These are phyloP conservation scores for Ciconia stormi DNA, from an alignment of 2,113 vertebrate genomes.

Conservation along the genomic window DNA sequence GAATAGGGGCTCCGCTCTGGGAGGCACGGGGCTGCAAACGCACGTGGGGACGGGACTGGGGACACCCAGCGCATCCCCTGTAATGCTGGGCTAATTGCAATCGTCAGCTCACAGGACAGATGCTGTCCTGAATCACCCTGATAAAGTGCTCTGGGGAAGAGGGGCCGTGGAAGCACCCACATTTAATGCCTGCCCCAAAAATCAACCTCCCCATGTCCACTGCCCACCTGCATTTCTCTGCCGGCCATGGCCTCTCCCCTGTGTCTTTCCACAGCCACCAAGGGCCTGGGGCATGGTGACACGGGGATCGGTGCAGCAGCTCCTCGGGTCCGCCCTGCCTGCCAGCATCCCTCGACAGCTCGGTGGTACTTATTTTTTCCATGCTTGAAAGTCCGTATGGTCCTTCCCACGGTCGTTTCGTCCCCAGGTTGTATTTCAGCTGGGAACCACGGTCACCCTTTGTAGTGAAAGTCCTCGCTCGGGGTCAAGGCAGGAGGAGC, in stretches of 20 bases:
- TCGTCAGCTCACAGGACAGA: accelerated
- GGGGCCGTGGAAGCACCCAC: neutral
- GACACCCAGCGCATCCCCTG: neutral
- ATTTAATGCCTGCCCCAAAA: neutral
- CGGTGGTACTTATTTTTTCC: accelerated
- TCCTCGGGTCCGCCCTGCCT: neutral
- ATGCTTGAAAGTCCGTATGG: accelerated
- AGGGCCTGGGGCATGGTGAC: neutral
- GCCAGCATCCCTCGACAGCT: neutral
- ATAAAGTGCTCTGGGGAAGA: neutral
- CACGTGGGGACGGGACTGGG: neutral
- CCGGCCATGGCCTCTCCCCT: accelerated
- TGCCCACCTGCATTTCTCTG: neutral
- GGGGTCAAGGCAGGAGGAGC: neutral
- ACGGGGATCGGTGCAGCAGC: neutral
- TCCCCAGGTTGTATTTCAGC: neutral
- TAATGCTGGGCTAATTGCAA: accelerated
- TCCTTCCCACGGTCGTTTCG: neutral
- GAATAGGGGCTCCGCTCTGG: neutral
- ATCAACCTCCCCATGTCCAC: neutral
- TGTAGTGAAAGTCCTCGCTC: accelerated
- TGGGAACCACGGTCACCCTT: neutral
- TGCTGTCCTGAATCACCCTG: neutral
- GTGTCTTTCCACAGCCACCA: neutral
- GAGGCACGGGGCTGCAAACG: neutral